Conservation (phyloP, 2,113 vertebrate genomes). For the Rhynchopsitta pachyrhyncha region DNA sequence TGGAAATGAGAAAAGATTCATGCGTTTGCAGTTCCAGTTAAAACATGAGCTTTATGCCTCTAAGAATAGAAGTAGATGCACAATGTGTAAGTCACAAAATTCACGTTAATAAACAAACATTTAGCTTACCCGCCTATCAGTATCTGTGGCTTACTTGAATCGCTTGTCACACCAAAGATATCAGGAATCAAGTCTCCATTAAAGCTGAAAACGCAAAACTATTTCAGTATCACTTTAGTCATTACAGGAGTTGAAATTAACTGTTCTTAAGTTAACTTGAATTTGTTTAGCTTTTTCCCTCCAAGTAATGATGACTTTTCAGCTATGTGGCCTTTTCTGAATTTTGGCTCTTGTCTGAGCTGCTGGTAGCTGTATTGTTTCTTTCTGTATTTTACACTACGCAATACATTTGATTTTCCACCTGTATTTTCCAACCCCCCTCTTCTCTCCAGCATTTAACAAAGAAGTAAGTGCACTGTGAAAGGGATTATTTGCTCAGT, state of each 20-base stretch:
- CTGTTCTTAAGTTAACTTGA: neutral
- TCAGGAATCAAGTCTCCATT: constrained; percentile 97
- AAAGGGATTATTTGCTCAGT: neutral
- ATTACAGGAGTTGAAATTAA: neutral
- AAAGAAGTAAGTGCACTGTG: neutral
- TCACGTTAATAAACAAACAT: neutral
- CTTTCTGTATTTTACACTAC: neutral
- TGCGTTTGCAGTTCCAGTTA: neutral
- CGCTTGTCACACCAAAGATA: constrained; percentile 83
- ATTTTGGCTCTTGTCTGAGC: neutral
- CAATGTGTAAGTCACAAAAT: neutral
- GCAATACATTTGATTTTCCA: neutral
- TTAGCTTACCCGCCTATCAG: constrained; percentile 77
- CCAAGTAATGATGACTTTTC: neutral
- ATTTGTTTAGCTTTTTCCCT: neutral
- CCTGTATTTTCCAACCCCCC: neutral
- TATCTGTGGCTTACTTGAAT: constrained; percentile 73
- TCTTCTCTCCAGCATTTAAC: neutral
- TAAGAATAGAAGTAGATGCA: neutral
- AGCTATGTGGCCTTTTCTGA: neutral
- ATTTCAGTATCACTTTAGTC: neutral
- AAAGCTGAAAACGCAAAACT: constrained; percentile 79
- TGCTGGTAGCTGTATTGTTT: neutral
- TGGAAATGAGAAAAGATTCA: neutral
- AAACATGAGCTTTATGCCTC: neutral